Evolutionary conservation across 2,113 vertebrate genomes (phyloP).

Genomic region (Copsychus sechellarum): DNA sequence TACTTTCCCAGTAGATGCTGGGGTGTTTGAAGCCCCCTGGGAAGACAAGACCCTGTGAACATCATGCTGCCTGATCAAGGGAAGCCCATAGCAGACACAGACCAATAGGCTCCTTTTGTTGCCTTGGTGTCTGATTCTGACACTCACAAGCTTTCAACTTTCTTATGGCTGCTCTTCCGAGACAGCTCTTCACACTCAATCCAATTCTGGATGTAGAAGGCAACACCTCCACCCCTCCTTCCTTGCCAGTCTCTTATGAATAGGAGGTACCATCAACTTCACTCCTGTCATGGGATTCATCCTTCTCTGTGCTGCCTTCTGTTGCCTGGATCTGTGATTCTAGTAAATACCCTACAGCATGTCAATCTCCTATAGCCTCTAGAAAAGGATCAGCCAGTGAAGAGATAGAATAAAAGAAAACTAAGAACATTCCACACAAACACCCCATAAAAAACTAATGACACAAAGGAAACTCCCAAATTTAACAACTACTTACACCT

Average conservation of each 20-base stretch:
- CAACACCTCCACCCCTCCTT: not conserved
- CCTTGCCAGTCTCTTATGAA: not conserved
- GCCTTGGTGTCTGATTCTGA: not conserved
- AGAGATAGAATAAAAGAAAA: not conserved
- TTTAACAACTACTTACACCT: not conserved
- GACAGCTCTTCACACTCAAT: not conserved
- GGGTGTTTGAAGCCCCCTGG: accelerated
- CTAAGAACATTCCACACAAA: not conserved
- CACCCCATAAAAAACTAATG: not conserved
- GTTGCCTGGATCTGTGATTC: not conserved
- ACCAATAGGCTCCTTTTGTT: not conserved
- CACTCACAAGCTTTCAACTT: not conserved
- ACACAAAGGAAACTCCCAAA: not conserved
- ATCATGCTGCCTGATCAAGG: not conserved
- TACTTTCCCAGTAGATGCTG: not conserved
- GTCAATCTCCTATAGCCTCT: not conserved
- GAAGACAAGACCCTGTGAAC: not conserved
- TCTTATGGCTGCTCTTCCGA: not conserved
- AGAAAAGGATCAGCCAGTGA: not conserved
- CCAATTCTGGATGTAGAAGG: not conserved
- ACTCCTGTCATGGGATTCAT: not conserved
- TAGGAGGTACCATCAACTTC: not conserved
- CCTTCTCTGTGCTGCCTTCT: not conserved
- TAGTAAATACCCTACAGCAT: not conserved
- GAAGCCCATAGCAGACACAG: not conserved